Base-by-base conservation (phyloP, 2,888 invertebrate genomes). In the Pinctada fucata region DNA sequence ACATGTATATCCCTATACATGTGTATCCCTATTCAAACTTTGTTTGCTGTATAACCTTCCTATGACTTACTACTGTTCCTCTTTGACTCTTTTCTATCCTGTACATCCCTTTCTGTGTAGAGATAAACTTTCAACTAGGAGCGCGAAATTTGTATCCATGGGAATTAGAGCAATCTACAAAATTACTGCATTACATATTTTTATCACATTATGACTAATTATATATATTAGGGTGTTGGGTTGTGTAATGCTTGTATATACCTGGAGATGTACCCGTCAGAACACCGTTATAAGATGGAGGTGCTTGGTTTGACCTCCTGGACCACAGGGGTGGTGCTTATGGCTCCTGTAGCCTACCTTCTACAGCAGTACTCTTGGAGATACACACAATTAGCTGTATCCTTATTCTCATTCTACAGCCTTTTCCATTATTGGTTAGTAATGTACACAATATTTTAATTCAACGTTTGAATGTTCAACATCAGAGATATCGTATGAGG, bases 341-440 rank as follows among this genome's bases (percentile, higher is more conserved):
- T 88, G n/a, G 80, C 86, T 5, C 78, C 84, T 0, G 68, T 88
- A 45, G 86, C 84, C 2, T 88, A 86, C 79, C 65, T 83, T 1
- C 75, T 88, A 72, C 79, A 78, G 49, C 78, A 85, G 68, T 79
- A 78, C 64, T 83, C 83, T 6, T 88, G 88, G 88, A 66, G 87
- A 72, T 84, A 85, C 48, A 47, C 86, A 6, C 86, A 87, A 75
- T 79, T 87, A 5, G 75, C 78, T 5, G 58, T 72, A 2, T 52
- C 66, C 6, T 72, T 77, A 47, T 50, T 67, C 45, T 80, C 74
- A 8, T 5, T 71, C 4, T 31, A 73, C 13, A 75, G 80, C 48
- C 47, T 80, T 6, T n/a, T 77, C 16, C 70, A 71, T 50, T 80
- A 71, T 63, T 80, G 76, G 80, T 77, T 74, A 66, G 74, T 68